These are phyloP conservation scores for Enteromius trimaculatus DNA, from an alignment of 2,797 vertebrate genomes.

Conservation along the genomic window DNA sequence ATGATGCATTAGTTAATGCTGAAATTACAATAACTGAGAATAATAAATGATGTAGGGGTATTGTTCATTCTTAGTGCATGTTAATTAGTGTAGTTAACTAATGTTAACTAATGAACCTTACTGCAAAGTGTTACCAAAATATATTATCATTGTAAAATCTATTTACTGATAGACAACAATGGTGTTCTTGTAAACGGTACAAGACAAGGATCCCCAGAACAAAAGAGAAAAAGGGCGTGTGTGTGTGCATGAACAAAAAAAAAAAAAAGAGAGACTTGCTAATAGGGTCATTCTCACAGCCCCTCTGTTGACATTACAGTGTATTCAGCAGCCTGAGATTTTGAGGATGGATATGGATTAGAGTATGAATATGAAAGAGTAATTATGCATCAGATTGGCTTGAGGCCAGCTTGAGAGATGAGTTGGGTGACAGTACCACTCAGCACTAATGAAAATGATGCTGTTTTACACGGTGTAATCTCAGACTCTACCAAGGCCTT, in stretches of 20 bases:
- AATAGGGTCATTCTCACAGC: conserved; percentile 19
- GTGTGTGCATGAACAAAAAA: not conserved
- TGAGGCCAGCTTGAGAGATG: conserved; percentile 50
- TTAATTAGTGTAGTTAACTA: no score
- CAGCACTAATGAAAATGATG: conserved; percentile 44
- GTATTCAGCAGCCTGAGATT: conserved; percentile 9
- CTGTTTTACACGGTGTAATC: conserved; percentile 44
- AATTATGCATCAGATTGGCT: conserved; percentile 49
- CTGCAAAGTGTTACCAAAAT: not conserved
- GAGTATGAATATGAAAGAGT: conserved; percentile 65
- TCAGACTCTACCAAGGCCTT: conserved; percentile 21
- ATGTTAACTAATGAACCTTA: no score
- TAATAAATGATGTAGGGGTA: no score
- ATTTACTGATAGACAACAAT: not conserved
- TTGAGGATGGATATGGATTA: conserved; percentile 56
- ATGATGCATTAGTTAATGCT: no score
- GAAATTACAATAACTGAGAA: no score
- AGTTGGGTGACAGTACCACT: conserved; percentile 44
- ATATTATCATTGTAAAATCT: not conserved
- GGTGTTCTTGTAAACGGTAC: not conserved
- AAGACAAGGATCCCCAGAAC: not conserved
- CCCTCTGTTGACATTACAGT: conserved; percentile 12
- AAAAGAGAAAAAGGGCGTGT: not conserved
- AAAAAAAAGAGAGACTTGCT: not conserved
- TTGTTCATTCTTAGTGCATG: no score